Evolutionary conservation across 2,888 invertebrate species (phyloP).

Genomic region (Caenorhabditis doughertyi): DNA sequence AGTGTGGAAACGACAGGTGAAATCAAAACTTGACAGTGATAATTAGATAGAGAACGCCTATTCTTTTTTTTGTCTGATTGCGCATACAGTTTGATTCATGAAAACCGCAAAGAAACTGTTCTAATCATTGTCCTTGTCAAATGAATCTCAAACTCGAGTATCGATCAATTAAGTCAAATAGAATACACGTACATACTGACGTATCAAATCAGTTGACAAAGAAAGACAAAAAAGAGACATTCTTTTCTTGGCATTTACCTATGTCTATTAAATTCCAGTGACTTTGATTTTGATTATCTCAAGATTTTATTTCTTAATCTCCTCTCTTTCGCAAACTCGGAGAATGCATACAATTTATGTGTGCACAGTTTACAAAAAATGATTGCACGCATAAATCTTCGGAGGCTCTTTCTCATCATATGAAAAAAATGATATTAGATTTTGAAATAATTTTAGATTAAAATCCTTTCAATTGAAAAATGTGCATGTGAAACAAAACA

Average conservation of each 20-base stretch:
- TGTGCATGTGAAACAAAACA: too few relatives aligned
- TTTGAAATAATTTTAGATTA: too few relatives aligned
- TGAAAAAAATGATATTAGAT: neutral
- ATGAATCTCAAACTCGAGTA: constrained; percentile 41
- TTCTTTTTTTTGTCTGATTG: neutral
- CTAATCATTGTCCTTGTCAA: constrained; percentile 30
- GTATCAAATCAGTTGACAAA: constrained; percentile 59
- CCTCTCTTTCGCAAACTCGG: constrained; percentile 1
- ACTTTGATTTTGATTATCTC: neutral
- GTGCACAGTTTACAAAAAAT: constrained; percentile 45
- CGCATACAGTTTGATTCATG: constrained; percentile 3
- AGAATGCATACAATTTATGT: constrained; percentile 33
- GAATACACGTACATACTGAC: constrained; percentile 42
- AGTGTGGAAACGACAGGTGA: constrained; percentile 26
- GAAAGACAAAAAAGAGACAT: constrained; percentile 36
- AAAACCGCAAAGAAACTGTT: neutral
- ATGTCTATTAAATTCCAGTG: neutral
- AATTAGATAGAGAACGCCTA: constrained; percentile 40
- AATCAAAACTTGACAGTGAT: constrained; percentile 51
- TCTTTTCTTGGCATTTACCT: constrained; percentile 20
- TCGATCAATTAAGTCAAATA: constrained; percentile 50
- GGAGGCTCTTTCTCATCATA: neutral
- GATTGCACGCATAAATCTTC: constrained; percentile 14
- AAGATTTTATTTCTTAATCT: neutral
- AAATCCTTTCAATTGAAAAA: too few relatives aligned